Evolutionary conservation across 2,888 invertebrate species (phyloP).

Genomic region (Galerucella calmariensis): DNA sequence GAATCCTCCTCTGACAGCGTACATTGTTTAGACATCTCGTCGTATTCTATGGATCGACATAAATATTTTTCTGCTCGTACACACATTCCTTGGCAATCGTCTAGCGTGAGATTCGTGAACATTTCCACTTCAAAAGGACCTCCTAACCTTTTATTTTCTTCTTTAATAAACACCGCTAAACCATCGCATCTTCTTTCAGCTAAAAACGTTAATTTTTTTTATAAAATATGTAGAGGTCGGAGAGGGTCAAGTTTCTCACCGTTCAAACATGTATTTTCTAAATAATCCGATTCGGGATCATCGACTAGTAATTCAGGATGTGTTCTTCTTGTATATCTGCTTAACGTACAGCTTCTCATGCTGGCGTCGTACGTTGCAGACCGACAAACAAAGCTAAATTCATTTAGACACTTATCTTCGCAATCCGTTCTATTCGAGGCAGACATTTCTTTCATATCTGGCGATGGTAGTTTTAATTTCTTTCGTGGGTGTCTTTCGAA

Average conservation of each 20-base stretch:
- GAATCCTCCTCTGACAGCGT: slow-evolving; percentile 93
- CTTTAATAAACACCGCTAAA: slow-evolving; percentile 87
- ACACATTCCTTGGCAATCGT: slow-evolving; percentile 90
- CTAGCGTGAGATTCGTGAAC: slow-evolving; percentile 85
- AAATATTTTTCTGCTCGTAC: slow-evolving; percentile 88
- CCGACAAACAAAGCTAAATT: slow-evolving; percentile 89
- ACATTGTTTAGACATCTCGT: slow-evolving; percentile 86
- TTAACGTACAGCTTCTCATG: slow-evolving; percentile 82
- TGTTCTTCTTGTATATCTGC: slow-evolving; percentile 84
- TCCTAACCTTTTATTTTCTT: slow-evolving; percentile 87
- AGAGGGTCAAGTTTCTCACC: slow-evolving; percentile 67
- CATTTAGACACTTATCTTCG: slow-evolving; percentile 89
- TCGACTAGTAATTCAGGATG: slow-evolving; percentile 87
- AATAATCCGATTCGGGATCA: slow-evolving; percentile 87
- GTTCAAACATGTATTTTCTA: slow-evolving; percentile 91
- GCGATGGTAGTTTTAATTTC: slow-evolving; percentile 81
- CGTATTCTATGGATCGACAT: slow-evolving; percentile 90
- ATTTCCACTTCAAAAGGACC: slow-evolving; percentile 91
- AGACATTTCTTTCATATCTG: slow-evolving; percentile 86
- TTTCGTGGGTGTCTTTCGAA: slow-evolving; percentile 89
- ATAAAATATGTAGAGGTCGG: neutral
- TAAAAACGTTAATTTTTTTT: slow-evolving; percentile 56
- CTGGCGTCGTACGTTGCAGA: slow-evolving; percentile 86
- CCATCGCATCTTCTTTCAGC: slow-evolving; percentile 90
- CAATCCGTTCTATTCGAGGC: slow-evolving; percentile 89